These are phyloP conservation scores for Rambutsinella grinnellia DNA, from an alignment of 2,888 invertebrate species.

Conservation along the genomic window DNA sequence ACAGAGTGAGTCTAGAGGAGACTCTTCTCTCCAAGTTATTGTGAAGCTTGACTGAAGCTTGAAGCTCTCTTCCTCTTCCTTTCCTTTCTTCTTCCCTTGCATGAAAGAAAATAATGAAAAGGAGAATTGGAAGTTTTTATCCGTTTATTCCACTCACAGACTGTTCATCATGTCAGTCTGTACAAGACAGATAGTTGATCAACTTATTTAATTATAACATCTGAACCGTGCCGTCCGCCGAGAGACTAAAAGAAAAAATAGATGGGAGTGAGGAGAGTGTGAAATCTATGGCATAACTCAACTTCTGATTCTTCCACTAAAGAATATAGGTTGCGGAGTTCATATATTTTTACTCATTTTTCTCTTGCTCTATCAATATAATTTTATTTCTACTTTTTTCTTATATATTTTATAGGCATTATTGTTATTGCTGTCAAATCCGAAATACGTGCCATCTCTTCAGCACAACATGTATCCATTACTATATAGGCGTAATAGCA, in stretches of 20 bases:
- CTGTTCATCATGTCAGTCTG: constrained; percentile 54
- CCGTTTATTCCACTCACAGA: constrained; percentile 51
- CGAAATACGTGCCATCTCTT: too few relatives aligned
- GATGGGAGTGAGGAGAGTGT: constrained; percentile 17
- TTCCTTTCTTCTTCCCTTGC: not conserved
- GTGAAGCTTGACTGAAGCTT: not conserved
- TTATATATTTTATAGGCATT: too few relatives aligned
- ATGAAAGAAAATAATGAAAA: constrained; percentile 16
- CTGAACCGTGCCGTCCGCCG: constrained; percentile 37
- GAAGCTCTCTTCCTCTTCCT: constrained; percentile 9
- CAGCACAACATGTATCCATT: too few relatives aligned
- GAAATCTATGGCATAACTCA: constrained; percentile 5
- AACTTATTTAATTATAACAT: constrained; percentile 59
- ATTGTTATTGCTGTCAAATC: too few relatives aligned
- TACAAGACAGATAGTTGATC: constrained; percentile 56
- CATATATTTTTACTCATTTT: too few relatives aligned
- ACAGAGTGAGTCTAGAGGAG: constrained; percentile 15
- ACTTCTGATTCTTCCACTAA: constrained; percentile 3
- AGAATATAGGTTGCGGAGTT: too few relatives aligned
- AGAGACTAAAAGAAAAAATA: too few relatives aligned
- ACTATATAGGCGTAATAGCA: too few relatives aligned
- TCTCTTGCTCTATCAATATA: too few relatives aligned
- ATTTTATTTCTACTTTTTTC: too few relatives aligned
- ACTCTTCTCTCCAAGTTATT: constrained; percentile 4
- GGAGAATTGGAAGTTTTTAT: constrained; percentile 40